A percentile compares a stretch with the other conserved stretches of the same genome.
Evolutionary conservation across 2,888 invertebrate genomes (phyloP).

Genomic region (Cheilosia scutellata): DNA sequence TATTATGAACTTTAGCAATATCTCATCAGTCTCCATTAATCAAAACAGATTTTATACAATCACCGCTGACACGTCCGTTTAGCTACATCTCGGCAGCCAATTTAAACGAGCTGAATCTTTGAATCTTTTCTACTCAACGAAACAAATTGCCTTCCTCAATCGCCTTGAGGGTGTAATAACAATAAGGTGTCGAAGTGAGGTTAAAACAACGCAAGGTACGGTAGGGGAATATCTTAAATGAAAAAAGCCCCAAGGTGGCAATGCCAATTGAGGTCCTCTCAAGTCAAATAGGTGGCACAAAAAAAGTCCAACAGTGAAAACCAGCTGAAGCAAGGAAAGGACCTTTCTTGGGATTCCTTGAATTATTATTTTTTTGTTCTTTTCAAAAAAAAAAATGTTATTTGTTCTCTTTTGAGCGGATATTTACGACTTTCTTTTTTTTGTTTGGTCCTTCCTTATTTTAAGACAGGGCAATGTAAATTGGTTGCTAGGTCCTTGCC

Average conservation of each 20-base stretch:
- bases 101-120: constrained; percentile 35
- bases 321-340: constrained; percentile 10
- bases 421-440: constrained; percentile 69
- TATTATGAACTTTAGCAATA: constrained; percentile 47
- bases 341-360: constrained; percentile 28
- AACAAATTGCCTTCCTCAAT: constrained; percentile 65
- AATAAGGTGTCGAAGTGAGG: constrained; percentile 54
- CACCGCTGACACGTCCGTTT: constrained; percentile 29
- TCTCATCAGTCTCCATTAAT: constrained; percentile 58
- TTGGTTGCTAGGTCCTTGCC: constrained; percentile 51
- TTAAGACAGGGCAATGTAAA: constrained; percentile 70
- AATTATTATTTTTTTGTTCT: neutral
- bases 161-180: constrained; percentile 53
- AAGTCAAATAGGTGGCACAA: constrained; percentile 42
- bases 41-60: constrained; percentile 59
- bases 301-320: neutral
- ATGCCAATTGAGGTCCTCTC: constrained; percentile 22
- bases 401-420: constrained; percentile 35
- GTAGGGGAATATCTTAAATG: constrained; percentile 25
- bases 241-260: constrained; percentile 44
- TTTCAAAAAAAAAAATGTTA: constrained; percentile 16
- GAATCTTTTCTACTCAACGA: constrained; percentile 56
- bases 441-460: constrained; percentile 57
- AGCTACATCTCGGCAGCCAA: constrained; percentile 31
- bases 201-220: constrained; percentile 1